Percentiles rank a stretch among this genome's conserved stretches.
Evolutionary conservation across 2,113 vertebrate genomes (phyloP).

Genomic region (Petrocephalus microphthalmus): DNA sequence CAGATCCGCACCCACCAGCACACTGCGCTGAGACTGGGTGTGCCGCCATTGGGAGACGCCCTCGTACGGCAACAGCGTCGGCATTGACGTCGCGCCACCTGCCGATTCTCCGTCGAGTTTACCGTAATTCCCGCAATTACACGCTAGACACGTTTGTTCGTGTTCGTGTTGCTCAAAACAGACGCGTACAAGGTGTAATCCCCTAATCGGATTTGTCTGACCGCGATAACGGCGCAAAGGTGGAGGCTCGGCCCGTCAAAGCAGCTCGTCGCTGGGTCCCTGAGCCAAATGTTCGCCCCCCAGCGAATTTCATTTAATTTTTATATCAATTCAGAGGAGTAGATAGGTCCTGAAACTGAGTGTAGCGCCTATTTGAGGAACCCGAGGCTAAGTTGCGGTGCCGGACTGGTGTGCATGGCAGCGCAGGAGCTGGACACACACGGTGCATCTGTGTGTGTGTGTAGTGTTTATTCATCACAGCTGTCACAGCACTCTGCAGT

Average conservation of each 20-base stretch:
- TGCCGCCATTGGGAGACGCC: background rate
- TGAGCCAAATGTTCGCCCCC: background rate
- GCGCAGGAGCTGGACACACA: background rate
- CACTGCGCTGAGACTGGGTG: background rate
- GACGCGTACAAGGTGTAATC: background rate
- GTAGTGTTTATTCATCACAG: background rate
- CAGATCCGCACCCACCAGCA: background rate
- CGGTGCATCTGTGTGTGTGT: background rate
- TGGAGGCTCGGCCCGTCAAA: background rate
- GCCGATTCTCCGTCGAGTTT: no score
- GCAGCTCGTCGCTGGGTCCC: background rate
- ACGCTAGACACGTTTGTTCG: background rate
- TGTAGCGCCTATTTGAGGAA: no score
- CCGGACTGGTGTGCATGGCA: background rate
- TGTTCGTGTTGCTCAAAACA: background rate
- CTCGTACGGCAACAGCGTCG: background rate
- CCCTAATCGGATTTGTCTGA: background rate
- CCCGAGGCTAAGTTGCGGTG: background rate
- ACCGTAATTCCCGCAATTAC: background rate
- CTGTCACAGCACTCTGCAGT: background rate
- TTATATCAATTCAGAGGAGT: background rate
- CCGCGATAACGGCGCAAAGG: background rate
- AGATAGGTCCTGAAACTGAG: background rate
- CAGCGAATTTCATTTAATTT: background rate
- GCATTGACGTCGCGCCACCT: background rate